Base-by-base conservation (phyloP, 2,797 vertebrate species). In the Sandelia bainsii region DNA sequence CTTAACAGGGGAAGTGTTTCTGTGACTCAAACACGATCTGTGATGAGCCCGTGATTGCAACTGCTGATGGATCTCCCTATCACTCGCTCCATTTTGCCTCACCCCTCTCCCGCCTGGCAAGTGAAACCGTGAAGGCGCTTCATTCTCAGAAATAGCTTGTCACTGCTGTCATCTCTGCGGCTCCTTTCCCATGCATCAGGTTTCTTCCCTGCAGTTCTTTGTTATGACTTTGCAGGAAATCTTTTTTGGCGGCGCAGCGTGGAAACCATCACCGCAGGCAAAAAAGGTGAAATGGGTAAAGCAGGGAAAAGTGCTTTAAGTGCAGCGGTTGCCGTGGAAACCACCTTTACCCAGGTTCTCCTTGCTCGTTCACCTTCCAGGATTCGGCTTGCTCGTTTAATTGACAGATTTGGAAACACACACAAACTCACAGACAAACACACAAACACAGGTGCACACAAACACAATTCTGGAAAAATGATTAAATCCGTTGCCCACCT, bases 281-380 rank as follows among this genome's bases (percentile, higher is more conserved):
- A 42, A 46, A 77, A 58, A 81, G 81, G 83, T 80, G 82, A 87
- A 75, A 75, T 45, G 54, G 69, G 61, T 79, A 64, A 69, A 58
- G 79, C 62, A 1, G 64, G 65, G 56, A 52, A 42, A 48, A 60
- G 59, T 52, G 75, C 61, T 81, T 79, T 27, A 68, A 81, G 77
- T 72, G 65, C 61, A 69, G 40, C 20, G 13, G 89, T 92, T 81
- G 80, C 83, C 86, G 80, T 82, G 84, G 87, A 87, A 89, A 92
- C 91, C 90, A 88, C 83, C 84, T 90, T 87, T 82, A 84, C 66
- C 78, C 74, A 63, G 64, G 64, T 77, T 84, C 46, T 48, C 61
- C 80, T 69, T 27, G 19, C 79, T 85, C 32, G 14, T 75, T 86
- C 77, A 81, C 79, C 80, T 85, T 87, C 64, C 81, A 70, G 77